These are phyloP conservation scores for Ascidia mentula DNA, from an alignment of 23 tunicate species.

Conservation along the genomic window DNA sequence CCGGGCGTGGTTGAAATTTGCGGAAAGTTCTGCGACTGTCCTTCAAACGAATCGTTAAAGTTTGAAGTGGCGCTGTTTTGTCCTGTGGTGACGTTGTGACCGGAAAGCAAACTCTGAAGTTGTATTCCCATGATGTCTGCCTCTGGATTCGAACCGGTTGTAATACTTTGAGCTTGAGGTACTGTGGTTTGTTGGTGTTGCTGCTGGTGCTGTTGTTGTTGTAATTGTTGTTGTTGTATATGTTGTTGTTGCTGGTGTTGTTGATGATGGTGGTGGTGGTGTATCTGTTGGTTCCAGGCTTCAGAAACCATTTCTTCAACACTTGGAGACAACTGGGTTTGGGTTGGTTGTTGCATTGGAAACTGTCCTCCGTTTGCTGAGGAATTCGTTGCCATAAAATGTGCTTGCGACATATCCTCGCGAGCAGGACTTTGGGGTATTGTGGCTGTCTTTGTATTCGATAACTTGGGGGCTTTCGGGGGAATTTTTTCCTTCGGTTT, in stretches of 20 bases:
- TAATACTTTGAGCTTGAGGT: not conserved
- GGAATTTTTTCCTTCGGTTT: conserved; percentile 62
- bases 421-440: conserved; percentile 4
- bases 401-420: not conserved
- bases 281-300: conserved; percentile 54
- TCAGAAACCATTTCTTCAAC: conserved; percentile 76
- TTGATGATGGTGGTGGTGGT: conserved; percentile 8
- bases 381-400: not conserved
- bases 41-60: conserved; percentile 20
- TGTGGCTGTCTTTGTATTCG: not conserved
- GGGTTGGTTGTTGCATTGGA: conserved; percentile 15
- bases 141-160: conserved; percentile 25
- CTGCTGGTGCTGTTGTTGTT: conserved; percentile 4
- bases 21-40: not conserved
- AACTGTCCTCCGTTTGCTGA: not conserved
- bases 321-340: conserved; percentile 57
- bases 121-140: conserved; percentile 77
- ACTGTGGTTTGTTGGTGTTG: not conserved
- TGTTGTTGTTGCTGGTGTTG: not conserved
- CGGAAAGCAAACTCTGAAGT: conserved; percentile 55
- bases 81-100: conserved; percentile 40
- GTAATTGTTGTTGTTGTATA: conserved; percentile 49
- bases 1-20: not conserved
- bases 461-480: conserved; percentile 17
- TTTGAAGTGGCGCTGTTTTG: conserved; percentile 10